phyloP scores from a whole-genome alignment of 2,888 invertebrate species.

The Drosophila quasianomalipes region DNA sequence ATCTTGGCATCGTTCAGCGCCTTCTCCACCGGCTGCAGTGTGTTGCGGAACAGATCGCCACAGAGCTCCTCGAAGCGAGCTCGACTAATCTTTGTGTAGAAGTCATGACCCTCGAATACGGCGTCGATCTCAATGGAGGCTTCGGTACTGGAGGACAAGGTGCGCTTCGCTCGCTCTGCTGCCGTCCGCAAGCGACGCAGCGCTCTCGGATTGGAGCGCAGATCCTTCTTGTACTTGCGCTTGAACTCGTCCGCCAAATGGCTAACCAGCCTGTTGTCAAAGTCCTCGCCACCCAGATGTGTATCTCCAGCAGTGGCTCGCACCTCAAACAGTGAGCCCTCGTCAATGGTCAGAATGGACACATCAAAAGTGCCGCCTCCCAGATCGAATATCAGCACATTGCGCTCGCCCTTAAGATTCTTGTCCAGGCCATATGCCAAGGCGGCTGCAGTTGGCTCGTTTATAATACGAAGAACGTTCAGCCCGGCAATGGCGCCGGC shows the following conservation, averaged over 20 bases:
- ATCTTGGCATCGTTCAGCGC: conserved; percentile 92
- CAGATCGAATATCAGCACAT: conserved; percentile 89
- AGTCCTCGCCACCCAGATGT: conserved; percentile 95
- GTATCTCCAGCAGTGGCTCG: conserved; percentile 98
- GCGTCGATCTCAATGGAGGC: conserved; percentile 92
- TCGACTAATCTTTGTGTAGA: conserved; percentile 90
- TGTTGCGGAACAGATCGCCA: conserved; percentile 90
- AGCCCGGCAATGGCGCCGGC: conserved; percentile 96
- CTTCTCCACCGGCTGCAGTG: conserved; percentile 92
- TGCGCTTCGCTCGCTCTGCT: conserved; percentile 92
- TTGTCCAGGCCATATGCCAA: conserved; percentile 96
- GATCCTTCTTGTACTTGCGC: conserved; percentile 90
- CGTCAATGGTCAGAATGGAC: conserved; percentile 97
- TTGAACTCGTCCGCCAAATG: conserved; percentile 95
- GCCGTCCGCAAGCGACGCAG: conserved; percentile 90
- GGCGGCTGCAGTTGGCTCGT: conserved; percentile 96
- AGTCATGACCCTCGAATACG: conserved; percentile 90
- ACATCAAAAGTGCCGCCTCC: conserved; percentile 97
- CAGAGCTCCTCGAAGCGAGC: conserved; percentile 92
- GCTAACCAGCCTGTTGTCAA: conserved; percentile 94
- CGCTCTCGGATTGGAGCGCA: conserved; percentile 89
- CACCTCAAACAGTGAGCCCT: conserved; percentile 95
- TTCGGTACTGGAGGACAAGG: conserved; percentile 91
- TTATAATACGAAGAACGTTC: conserved; percentile 96
- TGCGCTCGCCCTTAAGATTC: conserved; percentile 92